These are phyloP conservation scores for Zaprionus bogoriensis DNA, from an alignment of 2,888 invertebrate genomes.

Conservation along the genomic window DNA sequence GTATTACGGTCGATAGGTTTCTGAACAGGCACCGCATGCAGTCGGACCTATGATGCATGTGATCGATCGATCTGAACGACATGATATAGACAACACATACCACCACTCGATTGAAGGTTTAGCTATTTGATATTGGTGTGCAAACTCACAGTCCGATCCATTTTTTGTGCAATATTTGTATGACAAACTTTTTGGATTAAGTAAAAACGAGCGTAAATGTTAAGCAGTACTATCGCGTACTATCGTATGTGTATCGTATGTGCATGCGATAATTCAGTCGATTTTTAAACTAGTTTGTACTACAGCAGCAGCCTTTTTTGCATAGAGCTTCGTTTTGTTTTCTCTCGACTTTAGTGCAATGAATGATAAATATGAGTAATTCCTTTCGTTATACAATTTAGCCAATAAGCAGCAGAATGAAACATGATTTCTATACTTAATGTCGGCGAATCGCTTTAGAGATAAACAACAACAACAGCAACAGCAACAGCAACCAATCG, in stretches of 20 bases:
- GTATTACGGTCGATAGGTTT: slow-evolving; percentile 74
- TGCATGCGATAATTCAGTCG: slow-evolving; percentile 39
- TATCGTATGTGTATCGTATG: slow-evolving; percentile 12
- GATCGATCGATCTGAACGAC: slow-evolving; percentile 15
- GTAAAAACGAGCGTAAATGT: slow-evolving; percentile 52
- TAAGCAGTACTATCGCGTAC: slow-evolving; percentile 43
- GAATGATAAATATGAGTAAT: slow-evolving; percentile 28
- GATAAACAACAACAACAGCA: slow-evolving; percentile 14
- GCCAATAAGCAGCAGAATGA: slow-evolving; percentile 25
- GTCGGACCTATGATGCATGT: not conserved
- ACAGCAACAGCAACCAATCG: no score
- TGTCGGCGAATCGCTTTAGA: slow-evolving; percentile 43
- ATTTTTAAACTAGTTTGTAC: slow-evolving; percentile 74
- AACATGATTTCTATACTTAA: slow-evolving; percentile 30
- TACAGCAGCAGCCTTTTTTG: slow-evolving; percentile 74
- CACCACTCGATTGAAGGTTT: slow-evolving; percentile 71
- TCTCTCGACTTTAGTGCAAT: slow-evolving; percentile 71
- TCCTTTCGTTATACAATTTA: slow-evolving; percentile 68
- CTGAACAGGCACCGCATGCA: slow-evolving; percentile 50
- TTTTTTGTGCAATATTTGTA: slow-evolving; percentile 80
- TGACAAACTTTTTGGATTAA: slow-evolving; percentile 77
- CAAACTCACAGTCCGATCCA: slow-evolving; percentile 77
- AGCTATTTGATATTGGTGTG: slow-evolving; percentile 62
- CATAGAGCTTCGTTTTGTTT: slow-evolving; percentile 67
- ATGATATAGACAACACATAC: slow-evolving; percentile 66